These are phyloP conservation scores for Leptinotarsa haldemani DNA, from an alignment of 2,888 invertebrate genomes.

Conservation along the genomic window DNA sequence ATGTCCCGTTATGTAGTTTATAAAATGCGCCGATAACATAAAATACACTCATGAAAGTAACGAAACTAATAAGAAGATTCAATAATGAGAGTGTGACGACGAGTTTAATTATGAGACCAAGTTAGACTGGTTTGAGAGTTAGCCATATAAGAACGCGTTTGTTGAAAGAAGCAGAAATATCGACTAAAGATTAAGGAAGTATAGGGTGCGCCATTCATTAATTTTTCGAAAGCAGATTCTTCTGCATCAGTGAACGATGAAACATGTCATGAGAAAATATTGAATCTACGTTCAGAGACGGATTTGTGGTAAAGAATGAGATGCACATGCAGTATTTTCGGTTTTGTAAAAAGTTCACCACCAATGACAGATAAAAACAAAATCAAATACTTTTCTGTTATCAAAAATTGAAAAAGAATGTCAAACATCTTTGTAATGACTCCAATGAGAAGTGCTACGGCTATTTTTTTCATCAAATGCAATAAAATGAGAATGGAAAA, in stretches of 20 bases:
- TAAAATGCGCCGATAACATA: conserved; percentile 39
- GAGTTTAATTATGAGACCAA: conserved; percentile 52
- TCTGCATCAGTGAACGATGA: background rate
- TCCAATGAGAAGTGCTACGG: too few species aligned
- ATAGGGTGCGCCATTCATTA: conserved; percentile 14
- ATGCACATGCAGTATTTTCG: background rate
- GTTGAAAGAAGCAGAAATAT: conserved; percentile 44
- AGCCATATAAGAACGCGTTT: conserved; percentile 45
- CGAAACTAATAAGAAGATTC: conserved; percentile 49
- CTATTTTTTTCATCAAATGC: too few species aligned
- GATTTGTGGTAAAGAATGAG: background rate
- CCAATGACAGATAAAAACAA: too few species aligned
- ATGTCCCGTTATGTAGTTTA: conserved; percentile 30
- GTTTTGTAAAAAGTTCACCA: background rate
- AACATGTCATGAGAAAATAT: background rate
- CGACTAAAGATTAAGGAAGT: conserved; percentile 28
- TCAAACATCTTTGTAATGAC: too few species aligned
- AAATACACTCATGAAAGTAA: conserved; percentile 42
- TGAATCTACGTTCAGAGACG: background rate
- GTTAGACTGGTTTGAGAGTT: conserved; percentile 47
- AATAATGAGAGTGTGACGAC: conserved; percentile 53
- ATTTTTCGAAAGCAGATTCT: conserved; percentile 5
- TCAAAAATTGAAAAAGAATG: too few species aligned
- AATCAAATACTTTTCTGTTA: too few species aligned
- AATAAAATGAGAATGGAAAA: too few species aligned